Evolutionary conservation across 2,113 vertebrate species (phyloP).

Genomic region (Rissa tridactyla): DNA sequence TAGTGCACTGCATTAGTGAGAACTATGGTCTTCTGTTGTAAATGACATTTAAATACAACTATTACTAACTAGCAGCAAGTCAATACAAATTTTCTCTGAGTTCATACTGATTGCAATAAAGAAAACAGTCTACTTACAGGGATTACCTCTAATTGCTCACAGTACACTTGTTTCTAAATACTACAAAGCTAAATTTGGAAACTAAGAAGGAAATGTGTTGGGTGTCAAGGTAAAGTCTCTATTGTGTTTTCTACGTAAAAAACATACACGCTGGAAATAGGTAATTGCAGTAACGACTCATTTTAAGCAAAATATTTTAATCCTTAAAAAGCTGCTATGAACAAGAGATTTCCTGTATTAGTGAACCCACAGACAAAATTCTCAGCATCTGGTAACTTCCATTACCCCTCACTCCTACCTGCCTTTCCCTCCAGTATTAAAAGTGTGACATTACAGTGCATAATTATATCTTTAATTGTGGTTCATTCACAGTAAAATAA

Average conservation of each 20-base stretch:
- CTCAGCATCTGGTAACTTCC: background rate
- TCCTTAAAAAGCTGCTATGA: background rate
- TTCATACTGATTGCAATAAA: background rate
- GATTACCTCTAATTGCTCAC: background rate
- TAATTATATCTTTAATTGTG: background rate
- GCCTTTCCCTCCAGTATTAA: background rate
- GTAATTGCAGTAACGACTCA: background rate
- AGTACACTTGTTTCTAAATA: background rate
- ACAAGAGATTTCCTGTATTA: background rate
- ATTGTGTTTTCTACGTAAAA: background rate
- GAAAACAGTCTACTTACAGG: slow-evolving; percentile 1
- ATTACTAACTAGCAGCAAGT: background rate
- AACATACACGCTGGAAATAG: slow-evolving; percentile 7
- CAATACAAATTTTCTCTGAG: background rate
- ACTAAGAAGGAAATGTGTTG: background rate
- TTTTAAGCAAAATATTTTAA: background rate
- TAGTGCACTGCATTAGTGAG: background rate
- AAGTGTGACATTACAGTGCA: background rate
- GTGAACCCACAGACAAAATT: background rate
- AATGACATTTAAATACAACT: background rate
- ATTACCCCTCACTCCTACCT: background rate
- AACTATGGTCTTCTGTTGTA: background rate
- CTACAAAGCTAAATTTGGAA: background rate
- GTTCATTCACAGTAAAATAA: background rate
- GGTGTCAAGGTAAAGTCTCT: background rate